These are phyloP conservation scores for Phalloptychus januarius DNA, from an alignment of 2,797 vertebrate species.

Conservation along the genomic window DNA sequence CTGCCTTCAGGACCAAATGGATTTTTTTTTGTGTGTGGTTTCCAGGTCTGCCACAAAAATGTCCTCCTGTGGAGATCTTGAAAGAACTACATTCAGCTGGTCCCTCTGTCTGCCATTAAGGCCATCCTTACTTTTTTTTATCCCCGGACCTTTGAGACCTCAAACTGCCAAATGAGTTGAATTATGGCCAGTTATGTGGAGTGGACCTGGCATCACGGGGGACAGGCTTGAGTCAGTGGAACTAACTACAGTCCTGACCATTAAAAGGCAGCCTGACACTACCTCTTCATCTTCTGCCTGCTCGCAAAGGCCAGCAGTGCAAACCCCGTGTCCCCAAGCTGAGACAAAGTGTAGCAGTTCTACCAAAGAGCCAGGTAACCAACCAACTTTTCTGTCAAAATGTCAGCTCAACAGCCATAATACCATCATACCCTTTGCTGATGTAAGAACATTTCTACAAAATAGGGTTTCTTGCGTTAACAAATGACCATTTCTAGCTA, in stretches of 20 bases:
- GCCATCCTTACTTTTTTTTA: conserved; percentile 79
- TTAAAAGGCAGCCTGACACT: conserved; percentile 85
- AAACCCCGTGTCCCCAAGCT: conserved; percentile 66
- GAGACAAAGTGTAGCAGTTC: conserved; percentile 57
- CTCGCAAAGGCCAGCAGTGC: conserved; percentile 72
- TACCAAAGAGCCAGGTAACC: conserved; percentile 52
- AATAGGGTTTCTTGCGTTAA: neutral
- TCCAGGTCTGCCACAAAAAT: conserved; percentile 74
- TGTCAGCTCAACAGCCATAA: conserved; percentile 31
- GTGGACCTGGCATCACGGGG: conserved; percentile 78
- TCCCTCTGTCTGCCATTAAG: conserved; percentile 78
- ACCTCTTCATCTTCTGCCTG: conserved; percentile 81
- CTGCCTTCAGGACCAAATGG: conserved; percentile 66
- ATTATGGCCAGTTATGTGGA: conserved; percentile 85
- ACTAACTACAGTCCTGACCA: conserved; percentile 84
- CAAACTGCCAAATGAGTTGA: conserved; percentile 86
- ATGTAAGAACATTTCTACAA: neutral
- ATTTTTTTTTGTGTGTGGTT: conserved; percentile 60
- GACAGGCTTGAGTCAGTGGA: conserved; percentile 80
- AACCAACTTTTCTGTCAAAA: conserved; percentile 29
- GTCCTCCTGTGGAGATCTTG: conserved; percentile 76
- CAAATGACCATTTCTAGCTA: neutral
- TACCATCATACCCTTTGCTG: conserved; percentile 2
- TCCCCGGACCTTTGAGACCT: conserved; percentile 82
- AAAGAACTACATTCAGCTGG: conserved; percentile 78